Evolutionary conservation across 2,888 invertebrate genomes (phyloP).

Genomic region (Hirtodrosophila histrioides): DNA sequence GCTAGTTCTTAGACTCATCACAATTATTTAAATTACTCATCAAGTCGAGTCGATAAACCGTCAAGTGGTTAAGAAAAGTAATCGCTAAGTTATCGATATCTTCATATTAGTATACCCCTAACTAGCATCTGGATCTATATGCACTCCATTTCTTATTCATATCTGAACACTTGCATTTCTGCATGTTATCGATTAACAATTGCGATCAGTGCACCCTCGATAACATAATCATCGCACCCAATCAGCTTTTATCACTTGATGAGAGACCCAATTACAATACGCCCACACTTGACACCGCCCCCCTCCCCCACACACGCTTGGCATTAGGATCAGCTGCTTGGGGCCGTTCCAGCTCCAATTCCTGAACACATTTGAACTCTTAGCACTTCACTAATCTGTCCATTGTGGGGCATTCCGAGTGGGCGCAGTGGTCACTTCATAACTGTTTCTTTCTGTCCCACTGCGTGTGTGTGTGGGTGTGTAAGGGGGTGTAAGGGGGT

Average conservation of each 20-base stretch:
- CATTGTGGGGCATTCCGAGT: conserved; percentile 69
- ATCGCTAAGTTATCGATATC: no score
- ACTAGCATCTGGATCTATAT: no score
- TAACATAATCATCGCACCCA: conserved; percentile 30
- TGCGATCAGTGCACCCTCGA: conserved; percentile 3
- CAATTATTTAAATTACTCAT: no score
- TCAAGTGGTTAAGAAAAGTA: no score
- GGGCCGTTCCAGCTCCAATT: conserved; percentile 11
- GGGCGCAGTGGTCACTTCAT: conserved; percentile 53
- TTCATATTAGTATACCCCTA: no score
- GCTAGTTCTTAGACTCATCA: no score
- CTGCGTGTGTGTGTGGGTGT: conserved; percentile 4
- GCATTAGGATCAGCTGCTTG: conserved; percentile 45
- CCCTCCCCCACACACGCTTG: background rate
- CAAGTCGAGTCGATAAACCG: no score
- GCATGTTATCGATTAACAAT: conserved; percentile 11
- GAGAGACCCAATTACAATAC: conserved; percentile 33
- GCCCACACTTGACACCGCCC: background rate
- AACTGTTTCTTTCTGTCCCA: conserved; percentile 50
- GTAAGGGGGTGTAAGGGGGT: no score
- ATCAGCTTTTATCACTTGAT: conserved; percentile 40
- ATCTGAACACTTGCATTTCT: no score
- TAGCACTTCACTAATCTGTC: conserved; percentile 80
- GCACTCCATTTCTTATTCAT: no score
- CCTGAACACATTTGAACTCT: conserved; percentile 70